Evolutionary conservation across 2,113 vertebrate genomes (phyloP).

Genomic region (Forbesichthys agassizii): DNA sequence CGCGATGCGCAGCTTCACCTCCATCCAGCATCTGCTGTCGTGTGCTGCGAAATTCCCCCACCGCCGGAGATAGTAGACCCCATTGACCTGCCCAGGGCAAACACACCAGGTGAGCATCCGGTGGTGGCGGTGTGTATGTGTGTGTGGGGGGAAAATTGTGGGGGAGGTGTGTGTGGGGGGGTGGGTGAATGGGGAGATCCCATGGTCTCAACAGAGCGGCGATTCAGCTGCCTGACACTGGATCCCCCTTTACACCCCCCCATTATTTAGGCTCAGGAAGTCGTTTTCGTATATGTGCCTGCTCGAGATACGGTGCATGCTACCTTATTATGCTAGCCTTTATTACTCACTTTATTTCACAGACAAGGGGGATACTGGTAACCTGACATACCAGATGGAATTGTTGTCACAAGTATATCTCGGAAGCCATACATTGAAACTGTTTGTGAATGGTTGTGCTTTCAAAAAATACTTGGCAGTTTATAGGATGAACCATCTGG

Average conservation of each 20-base stretch:
- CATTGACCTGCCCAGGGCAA: slow-evolving; percentile 72
- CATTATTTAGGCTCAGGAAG: slow-evolving; percentile 42
- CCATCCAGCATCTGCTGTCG: slow-evolving; percentile 32
- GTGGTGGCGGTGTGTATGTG: slow-evolving; percentile 33
- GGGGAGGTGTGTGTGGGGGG: too few relatives aligned
- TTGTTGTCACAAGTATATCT: too few relatives aligned
- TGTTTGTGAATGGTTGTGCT: too few relatives aligned
- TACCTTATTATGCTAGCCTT: slow-evolving; percentile 59
- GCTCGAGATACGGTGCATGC: slow-evolving; percentile 50
- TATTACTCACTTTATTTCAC: slow-evolving; percentile 46
- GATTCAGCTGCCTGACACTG: slow-evolving; percentile 73
- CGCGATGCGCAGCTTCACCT: slow-evolving; percentile 12
- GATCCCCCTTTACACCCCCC: slow-evolving; percentile 59
- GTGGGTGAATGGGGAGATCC: too few relatives aligned
- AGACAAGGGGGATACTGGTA: slow-evolving; percentile 43
- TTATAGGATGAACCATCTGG: too few relatives aligned
- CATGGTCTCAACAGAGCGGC: slow-evolving; percentile 68
- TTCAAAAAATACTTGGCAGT: too few relatives aligned
- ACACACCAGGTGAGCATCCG: slow-evolving; percentile 74
- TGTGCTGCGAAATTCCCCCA: slow-evolving; percentile 75
- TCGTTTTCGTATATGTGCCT: slow-evolving; percentile 49
- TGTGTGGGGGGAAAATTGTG: too few relatives aligned
- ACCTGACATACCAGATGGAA: too few relatives aligned
- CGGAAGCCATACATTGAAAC: too few relatives aligned
- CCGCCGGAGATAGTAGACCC: slow-evolving; percentile 65